phyloP scores from a whole-genome alignment of 2,797 vertebrate species.

The Aplochiton taeniatus region DNA sequence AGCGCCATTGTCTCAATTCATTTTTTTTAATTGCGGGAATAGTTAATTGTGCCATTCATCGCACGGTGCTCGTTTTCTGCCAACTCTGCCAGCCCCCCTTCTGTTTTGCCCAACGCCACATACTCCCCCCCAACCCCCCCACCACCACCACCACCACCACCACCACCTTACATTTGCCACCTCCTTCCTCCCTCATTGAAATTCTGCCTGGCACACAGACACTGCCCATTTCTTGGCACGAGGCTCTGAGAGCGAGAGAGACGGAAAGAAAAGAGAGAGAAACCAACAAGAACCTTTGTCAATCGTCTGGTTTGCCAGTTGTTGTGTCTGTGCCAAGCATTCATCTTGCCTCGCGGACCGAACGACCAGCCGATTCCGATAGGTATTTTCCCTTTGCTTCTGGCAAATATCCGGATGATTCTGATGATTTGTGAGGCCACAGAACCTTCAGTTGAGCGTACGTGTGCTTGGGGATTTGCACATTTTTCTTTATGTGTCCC shows the following conservation, averaged over 20 bases:
- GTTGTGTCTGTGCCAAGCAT: conserved; percentile 71
- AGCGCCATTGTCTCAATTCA: conserved; percentile 36
- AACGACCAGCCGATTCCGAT: conserved; percentile 62
- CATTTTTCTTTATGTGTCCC: conserved; percentile 65
- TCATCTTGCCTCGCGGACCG: conserved; percentile 66
- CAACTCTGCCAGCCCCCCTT: conserved; percentile 57
- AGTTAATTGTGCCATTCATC: conserved; percentile 62
- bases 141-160: conserved; percentile 38
- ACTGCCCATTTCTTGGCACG: conserved; percentile 79
- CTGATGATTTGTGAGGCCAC: conserved; percentile 24
- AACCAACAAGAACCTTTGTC: conserved; percentile 58
- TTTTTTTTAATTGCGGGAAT: conserved; percentile 56
- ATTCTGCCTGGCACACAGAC: conserved; percentile 80
- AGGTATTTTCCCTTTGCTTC: conserved; percentile 71
- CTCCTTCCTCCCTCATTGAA: conserved; percentile 78
- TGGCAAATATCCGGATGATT: conserved; percentile 55
- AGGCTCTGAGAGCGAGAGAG: conserved; percentile 60
- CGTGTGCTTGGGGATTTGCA: conserved; percentile 54
- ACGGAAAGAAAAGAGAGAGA: conserved; percentile 38
- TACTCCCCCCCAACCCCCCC: neutral
- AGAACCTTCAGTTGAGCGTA: neutral
- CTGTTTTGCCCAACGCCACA: conserved; percentile 27
- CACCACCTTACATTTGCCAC: conserved; percentile 50
- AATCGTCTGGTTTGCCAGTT: conserved; percentile 67
- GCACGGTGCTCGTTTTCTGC: conserved; percentile 69